Conservation (phyloP, 2,113 vertebrate species). For the Ptyas mucosa region DNA sequence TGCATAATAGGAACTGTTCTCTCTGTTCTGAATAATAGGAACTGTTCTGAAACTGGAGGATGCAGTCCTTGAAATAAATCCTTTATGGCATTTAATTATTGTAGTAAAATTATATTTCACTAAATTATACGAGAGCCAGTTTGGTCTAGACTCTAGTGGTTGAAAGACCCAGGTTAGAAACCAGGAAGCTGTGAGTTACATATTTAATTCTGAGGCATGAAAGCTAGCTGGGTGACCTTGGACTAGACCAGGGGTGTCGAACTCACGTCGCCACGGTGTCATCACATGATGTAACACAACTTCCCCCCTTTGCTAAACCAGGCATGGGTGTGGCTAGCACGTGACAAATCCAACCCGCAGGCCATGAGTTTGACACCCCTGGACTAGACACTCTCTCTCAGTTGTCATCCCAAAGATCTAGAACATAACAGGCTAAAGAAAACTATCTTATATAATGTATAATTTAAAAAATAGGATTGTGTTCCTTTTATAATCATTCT, state of each 20-base stretch:
- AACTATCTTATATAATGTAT: background rate
- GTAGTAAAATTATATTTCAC: background rate
- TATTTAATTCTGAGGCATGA: background rate
- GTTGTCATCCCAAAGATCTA: background rate
- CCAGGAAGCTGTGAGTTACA: background rate
- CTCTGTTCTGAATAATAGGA: background rate
- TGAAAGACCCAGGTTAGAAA: background rate
- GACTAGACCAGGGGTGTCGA: background rate
- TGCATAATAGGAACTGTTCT: background rate
- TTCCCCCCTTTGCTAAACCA: no score
- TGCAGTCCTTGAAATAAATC: background rate
- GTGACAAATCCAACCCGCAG: no score
- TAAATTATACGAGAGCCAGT: background rate
- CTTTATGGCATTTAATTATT: background rate
- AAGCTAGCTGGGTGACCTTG: background rate
- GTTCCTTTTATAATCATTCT: background rate
- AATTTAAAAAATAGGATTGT: background rate
- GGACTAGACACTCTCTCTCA: no score
- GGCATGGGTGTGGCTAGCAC: no score
- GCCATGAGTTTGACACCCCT: no score
- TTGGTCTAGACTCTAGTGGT: background rate
- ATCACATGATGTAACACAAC: no score
- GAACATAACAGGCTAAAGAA: background rate
- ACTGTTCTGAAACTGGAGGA: background rate
- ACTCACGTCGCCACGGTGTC: no score